These are phyloP conservation scores for Phrynocephalus forsythii DNA, from an alignment of 2,797 vertebrate species.

Conservation along the genomic window DNA sequence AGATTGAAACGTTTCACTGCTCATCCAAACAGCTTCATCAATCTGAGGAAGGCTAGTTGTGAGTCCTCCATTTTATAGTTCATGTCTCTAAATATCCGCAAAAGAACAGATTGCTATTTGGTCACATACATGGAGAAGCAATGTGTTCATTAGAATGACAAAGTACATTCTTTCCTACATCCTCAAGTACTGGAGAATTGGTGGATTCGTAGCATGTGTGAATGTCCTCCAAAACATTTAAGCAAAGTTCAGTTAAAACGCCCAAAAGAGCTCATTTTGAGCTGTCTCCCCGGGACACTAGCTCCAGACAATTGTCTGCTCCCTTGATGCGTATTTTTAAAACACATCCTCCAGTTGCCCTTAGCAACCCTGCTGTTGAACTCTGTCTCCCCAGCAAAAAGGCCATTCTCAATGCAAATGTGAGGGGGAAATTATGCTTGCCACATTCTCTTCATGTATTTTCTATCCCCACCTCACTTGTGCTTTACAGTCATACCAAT, in stretches of 20 bases:
- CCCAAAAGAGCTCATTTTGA: background rate
- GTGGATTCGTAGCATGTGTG: background rate
- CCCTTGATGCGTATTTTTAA: conserved; percentile 6
- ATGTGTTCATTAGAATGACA: background rate
- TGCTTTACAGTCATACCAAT: no score
- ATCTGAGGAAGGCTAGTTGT: no score
- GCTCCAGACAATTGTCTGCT: background rate
- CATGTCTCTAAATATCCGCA: background rate
- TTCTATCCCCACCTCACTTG: no score
- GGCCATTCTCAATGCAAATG: background rate
- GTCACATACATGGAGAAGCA: no score
- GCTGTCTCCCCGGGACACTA: background rate
- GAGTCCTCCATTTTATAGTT: no score
- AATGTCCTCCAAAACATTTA: background rate
- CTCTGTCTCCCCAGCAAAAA: background rate
- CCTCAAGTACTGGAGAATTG: background rate
- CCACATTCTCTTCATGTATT: background rate
- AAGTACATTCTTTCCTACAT: no score
- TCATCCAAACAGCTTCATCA: no score
- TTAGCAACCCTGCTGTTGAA: background rate
- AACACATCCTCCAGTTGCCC: background rate
- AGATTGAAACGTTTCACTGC: no score
- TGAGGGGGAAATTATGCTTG: background rate
- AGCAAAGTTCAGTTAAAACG: background rate
- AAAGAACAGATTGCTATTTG: no score